Conservation (phyloP, 2,888 invertebrate species). For the Idaea biselata region DNA sequence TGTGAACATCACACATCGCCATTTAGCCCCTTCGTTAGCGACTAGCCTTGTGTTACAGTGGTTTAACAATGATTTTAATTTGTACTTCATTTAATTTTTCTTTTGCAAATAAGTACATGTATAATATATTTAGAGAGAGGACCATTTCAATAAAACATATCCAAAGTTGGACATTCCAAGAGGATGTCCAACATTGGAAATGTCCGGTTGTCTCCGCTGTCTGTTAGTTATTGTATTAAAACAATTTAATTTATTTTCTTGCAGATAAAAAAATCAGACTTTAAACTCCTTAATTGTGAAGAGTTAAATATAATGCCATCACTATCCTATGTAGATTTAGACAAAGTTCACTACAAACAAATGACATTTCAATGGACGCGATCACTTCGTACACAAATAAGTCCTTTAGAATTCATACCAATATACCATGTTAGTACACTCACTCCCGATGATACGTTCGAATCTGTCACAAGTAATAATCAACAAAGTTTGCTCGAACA, state of each 20-base stretch:
- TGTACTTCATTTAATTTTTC: too few species aligned
- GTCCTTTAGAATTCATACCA: slow-evolving; percentile 37
- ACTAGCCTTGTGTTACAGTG: too few species aligned
- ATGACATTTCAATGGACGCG: slow-evolving; percentile 50
- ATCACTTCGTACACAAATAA: slow-evolving; percentile 26
- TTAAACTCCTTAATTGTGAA: slow-evolving; percentile 45
- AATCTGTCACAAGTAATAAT: slow-evolving; percentile 21
- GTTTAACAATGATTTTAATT: too few species aligned
- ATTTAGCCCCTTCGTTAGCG: too few species aligned
- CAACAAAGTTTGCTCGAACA: not conserved
- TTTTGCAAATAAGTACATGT: too few species aligned
- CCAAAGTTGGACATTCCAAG: too few species aligned
- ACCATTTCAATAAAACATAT: too few species aligned
- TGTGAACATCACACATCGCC: too few species aligned
- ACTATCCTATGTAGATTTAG: slow-evolving; percentile 47
- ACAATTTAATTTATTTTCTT: slow-evolving; percentile 25
- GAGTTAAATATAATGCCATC: slow-evolving; percentile 44
- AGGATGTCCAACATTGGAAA: too few species aligned
- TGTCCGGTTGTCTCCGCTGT: too few species aligned
- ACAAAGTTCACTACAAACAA: slow-evolving; percentile 48
- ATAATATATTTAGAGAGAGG: too few species aligned
- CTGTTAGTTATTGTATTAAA: too few species aligned
- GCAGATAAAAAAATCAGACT: slow-evolving; percentile 52
- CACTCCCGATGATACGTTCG: slow-evolving; percentile 41
- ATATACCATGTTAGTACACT: slow-evolving; percentile 50